Base-by-base conservation (phyloP, 2,888 invertebrate species). In the Cinara cedri region DNA sequence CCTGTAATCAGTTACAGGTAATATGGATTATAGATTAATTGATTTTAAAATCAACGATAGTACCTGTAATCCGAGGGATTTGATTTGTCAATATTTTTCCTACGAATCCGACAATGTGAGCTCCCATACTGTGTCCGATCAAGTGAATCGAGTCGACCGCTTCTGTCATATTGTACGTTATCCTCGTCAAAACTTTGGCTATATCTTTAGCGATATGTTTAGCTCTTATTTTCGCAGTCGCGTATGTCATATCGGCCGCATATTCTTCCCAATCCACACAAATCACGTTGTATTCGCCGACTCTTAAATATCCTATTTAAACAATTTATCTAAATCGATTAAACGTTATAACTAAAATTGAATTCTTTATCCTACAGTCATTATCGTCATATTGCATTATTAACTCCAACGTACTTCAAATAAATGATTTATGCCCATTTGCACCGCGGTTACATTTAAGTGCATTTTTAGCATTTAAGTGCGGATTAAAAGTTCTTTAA, bases 61-160 rank as follows among this genome's bases (percentile, higher is more conserved):
- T 42, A 76, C 76, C 76, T 19, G 76, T 57, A 3, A 76, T 49
- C 9, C 76, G 54, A 10, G 57, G 19, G 10, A 76, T 24, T 26
- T 26, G 8, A 21, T 46, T 34, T 1, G 55, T 46, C 11, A 68
- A 49, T 16, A 19, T 57, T 66, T 76, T 68, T 1, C 76, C 76
- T 1, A 46, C 8, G 11, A 68, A 68, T 26, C 76, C 76, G n/a
- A 26, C 26, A 6, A 76, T 76, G 13, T 76, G 76, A 8, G 76
- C 76, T 46, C 76, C 76, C 76, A 76, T 49, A 49, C 76, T 76
- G 16, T 76, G 76, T 14, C 76, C 76, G n/a, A 76, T 68, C 34
- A 68, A 19, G 6, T 76, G 76, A 0, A 76, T 0, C 16, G 3
- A n/a, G 4, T 68, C 34, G 0, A 11, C 16, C 1, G 26, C 16